Evolutionary conservation across 2,888 invertebrate genomes (phyloP).

Genomic region (Meiosimyza decipiens): DNA sequence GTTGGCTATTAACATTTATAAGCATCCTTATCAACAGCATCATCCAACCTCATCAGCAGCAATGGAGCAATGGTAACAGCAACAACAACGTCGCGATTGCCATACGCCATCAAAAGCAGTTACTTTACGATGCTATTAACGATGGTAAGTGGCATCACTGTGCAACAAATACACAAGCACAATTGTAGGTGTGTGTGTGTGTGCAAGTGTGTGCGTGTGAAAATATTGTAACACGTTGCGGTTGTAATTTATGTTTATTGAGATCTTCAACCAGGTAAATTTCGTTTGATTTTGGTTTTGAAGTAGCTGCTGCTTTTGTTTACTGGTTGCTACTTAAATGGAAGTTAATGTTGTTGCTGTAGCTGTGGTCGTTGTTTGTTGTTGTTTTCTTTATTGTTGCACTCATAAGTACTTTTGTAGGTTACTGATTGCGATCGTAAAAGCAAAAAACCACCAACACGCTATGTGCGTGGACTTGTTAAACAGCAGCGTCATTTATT

Average conservation of each 20-base stretch:
- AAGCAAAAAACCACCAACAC: background rate
- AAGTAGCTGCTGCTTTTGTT: background rate
- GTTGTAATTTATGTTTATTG: slow-evolving; percentile 23
- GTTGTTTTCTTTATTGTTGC: slow-evolving; percentile 32
- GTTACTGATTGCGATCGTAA: slow-evolving; percentile 8
- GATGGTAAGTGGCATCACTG: slow-evolving; percentile 20
- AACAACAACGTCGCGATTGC: too few relatives aligned
- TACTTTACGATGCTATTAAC: slow-evolving; percentile 45
- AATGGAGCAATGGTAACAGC: too few relatives aligned
- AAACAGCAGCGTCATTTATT: background rate
- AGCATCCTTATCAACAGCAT: slow-evolving; percentile 9
- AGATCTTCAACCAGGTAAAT: slow-evolving; percentile 21
- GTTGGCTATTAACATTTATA: slow-evolving; percentile 26
- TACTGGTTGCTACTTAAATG: slow-evolving; percentile 10
- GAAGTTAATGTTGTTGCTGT: slow-evolving; percentile 15
- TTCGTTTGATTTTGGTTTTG: slow-evolving; percentile 4
- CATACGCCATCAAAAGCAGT: slow-evolving; percentile 8
- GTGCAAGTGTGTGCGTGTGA: too few relatives aligned
- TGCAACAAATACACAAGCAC: background rate
- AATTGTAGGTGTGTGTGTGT: background rate
- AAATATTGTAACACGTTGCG: slow-evolving; percentile 4
- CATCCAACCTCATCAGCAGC: too few relatives aligned
- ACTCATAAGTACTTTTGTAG: background rate
- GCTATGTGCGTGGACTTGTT: background rate
- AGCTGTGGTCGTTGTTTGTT: slow-evolving; percentile 35